These are phyloP conservation scores for Motacilla tschutschensis DNA, from an alignment of 2,113 vertebrate genomes.

Conservation along the genomic window DNA sequence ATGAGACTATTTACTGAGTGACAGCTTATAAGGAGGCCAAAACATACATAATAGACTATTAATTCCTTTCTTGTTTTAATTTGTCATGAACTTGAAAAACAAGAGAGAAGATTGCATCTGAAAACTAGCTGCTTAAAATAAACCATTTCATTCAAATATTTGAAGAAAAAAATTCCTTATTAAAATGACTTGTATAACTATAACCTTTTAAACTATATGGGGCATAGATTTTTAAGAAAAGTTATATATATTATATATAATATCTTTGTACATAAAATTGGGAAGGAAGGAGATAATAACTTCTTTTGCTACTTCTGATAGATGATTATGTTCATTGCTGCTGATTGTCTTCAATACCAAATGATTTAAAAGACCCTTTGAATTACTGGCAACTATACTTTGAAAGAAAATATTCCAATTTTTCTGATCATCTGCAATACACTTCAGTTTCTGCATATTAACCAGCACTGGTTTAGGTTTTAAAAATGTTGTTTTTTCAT, in stretches of 20 bases:
- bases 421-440: neutral
- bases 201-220: neutral
- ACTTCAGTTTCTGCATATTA: neutral
- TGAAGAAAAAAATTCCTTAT: neutral
- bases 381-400: neutral
- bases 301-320: neutral
- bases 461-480: neutral
- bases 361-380: neutral
- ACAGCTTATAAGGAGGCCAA: neutral
- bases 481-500: neutral
- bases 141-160: neutral
- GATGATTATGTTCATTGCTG: neutral
- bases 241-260: neutral
- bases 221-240: neutral
- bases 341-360: neutral
- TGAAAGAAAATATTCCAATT: neutral
- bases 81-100: neutral
- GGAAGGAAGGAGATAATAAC: neutral
- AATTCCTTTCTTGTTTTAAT: neutral
- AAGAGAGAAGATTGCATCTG: neutral
- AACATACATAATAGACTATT: neutral
- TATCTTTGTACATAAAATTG: neutral
- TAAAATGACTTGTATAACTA: neutral
- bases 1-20: neutral
- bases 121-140: conserved; percentile 12